Base-by-base conservation (phyloP, 2,113 vertebrate genomes). In the Channa argus region DNA sequence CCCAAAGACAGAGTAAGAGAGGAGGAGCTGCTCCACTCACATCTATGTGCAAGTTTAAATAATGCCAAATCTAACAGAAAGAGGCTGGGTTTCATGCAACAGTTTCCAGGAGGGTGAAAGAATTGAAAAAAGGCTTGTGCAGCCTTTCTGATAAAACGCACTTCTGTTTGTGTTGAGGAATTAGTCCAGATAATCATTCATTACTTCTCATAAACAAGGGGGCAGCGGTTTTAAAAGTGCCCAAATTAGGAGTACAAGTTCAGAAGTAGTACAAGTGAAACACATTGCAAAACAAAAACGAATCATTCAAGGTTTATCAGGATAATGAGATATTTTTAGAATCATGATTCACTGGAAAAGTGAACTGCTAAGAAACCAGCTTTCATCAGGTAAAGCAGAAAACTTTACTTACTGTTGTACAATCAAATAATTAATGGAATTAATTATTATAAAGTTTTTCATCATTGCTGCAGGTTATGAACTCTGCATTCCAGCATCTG, bases 11-110 rank as follows among this genome's bases (percentile, higher is more conserved):
- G 77, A 63, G 44, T 6, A 84, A 13, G 0, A 47, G 70, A 86
- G 87, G 84, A 86, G 86, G 71, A 80, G 69, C 79, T 60, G 53
- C 69, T 66, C 50, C 3, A 1, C 72, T 89, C 85, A 73, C 85
- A 80, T 84, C 54, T 15, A 64, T 67, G 84, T 90, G 80, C 50
- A 49, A 88, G 46, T 24, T 70, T 77, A 55, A 74, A 82, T 74
- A 52, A 81, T 58, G 83, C 79, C 50, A 81, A 64, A 70, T 63
- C 63, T 60, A 75, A 73, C 67, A 15, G 86, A 77, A 88, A 74
- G 12, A 59, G 70, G 56, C 24, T 52, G 54, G 24, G 58, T 70
- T 75, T 67, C 9, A 52, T 38, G 62, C 8, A 73, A 54, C 74
- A 76, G 63, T 74, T 66, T 80, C 63, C 82, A 53, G 36, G 33